phyloP scores from a whole-genome alignment of 2,797 vertebrate genomes.

The Holocentrus rufus region DNA sequence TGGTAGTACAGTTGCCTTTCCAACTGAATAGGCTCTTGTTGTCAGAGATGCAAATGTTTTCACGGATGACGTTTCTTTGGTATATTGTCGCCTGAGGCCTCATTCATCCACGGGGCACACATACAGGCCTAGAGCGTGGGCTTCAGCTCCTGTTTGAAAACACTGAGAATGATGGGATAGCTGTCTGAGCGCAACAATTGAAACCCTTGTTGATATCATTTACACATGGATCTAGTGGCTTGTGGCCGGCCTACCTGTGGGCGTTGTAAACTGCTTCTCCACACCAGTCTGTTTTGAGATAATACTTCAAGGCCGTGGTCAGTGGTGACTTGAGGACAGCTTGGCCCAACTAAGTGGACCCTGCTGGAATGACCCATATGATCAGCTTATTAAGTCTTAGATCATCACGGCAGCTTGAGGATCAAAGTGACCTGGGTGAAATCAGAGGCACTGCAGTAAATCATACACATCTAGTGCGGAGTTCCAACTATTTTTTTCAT shows the following conservation, averaged over 20 bases:
- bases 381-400: constrained; percentile 27
- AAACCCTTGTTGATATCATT: constrained; percentile 63
- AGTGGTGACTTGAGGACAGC: constrained; percentile 22
- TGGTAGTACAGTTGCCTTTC: constrained; percentile 66
- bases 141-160: constrained; percentile 57
- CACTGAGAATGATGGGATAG: constrained; percentile 51
- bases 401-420: constrained; percentile 7
- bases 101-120: constrained; percentile 61
- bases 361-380: constrained; percentile 24
- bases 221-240: constrained; percentile 45
- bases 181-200: constrained; percentile 67
- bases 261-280: constrained; percentile 35
- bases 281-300: constrained; percentile 15
- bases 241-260: constrained; percentile 41
- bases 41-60: constrained; percentile 80
- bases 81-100: constrained; percentile 69
- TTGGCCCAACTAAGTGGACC: constrained; percentile 16
- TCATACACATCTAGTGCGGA: constrained; percentile 1
- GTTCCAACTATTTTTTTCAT: background rate
- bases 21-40: constrained; percentile 75
- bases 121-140: constrained; percentile 50
- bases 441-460: constrained; percentile 2
- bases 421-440: constrained; percentile 28
- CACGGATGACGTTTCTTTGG: constrained; percentile 66
- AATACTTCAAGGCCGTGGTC: constrained; percentile 45